Evolutionary conservation across 2,888 invertebrate genomes (phyloP).

Genomic region (Tetropium fuscum): DNA sequence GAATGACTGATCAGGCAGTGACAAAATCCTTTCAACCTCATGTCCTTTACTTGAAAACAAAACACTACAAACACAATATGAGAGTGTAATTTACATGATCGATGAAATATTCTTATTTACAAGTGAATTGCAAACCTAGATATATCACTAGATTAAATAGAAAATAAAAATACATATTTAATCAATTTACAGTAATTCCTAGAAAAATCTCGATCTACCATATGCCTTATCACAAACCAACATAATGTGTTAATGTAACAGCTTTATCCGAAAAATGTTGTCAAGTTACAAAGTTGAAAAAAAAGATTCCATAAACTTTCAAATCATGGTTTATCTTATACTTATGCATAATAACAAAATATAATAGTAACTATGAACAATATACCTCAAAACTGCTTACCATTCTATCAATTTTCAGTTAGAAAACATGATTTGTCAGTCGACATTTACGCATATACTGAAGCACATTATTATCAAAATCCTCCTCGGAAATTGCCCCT

Average conservation of each 20-base stretch:
- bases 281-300: background rate
- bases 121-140: too few relatives aligned
- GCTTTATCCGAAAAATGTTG: background rate
- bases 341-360: constrained; percentile 17
- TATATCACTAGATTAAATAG: too few relatives aligned
- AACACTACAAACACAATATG: too few relatives aligned
- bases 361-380: constrained; percentile 9
- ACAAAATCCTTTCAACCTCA: too few relatives aligned
- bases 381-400: constrained; percentile 16
- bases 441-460: background rate
- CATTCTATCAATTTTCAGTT: constrained; percentile 10
- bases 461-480: constrained; percentile 31
- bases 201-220: too few relatives aligned
- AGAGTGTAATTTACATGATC: too few relatives aligned
- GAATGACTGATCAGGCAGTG: too few relatives aligned
- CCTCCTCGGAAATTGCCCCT: constrained; percentile 41
- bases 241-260: background rate
- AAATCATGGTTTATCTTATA: constrained; percentile 4
- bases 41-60: too few relatives aligned
- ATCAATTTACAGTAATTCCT: too few relatives aligned
- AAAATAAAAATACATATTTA: too few relatives aligned
- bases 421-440: constrained; percentile 8
- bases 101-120: too few relatives aligned
- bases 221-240: background rate
- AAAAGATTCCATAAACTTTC: background rate